Evolutionary conservation across 53 echinoderm and acorn worm genomes (phyloP).

Genomic region (Pentamera pediparva): DNA sequence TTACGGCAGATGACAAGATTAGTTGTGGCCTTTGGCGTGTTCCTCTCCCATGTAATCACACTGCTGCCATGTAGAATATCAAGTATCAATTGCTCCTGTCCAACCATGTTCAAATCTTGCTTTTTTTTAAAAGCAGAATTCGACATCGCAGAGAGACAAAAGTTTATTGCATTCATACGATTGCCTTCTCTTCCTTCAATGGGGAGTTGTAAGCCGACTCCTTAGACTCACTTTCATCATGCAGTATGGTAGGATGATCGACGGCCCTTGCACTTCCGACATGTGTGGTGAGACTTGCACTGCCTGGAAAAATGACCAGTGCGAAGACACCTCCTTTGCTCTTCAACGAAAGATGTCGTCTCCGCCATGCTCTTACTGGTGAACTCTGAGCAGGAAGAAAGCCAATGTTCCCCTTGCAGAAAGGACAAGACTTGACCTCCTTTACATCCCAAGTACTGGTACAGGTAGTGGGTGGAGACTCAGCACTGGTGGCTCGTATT

Average conservation of each 20-base stretch:
- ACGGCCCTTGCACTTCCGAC: conserved; percentile 42
- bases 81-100: conserved; percentile 41
- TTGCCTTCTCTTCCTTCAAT: neutral
- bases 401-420: conserved; percentile 38
- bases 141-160: conserved; percentile 15
- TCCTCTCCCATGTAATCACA: conserved; percentile 24
- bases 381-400: conserved; percentile 36
- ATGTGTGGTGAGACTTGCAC: conserved; percentile 31
- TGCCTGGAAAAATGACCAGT: conserved; percentile 51
- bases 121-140: conserved; percentile 15
- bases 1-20: too few relatives aligned
- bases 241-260: conserved; percentile 66
- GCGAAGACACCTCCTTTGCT: conserved; percentile 48
- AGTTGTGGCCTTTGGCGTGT: too few relatives aligned
- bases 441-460: neutral
- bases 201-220: neutral
- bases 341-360: conserved; percentile 2
- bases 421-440: conserved; percentile 19
- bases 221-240: conserved; percentile 20
- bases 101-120: conserved; percentile 21
- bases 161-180: neutral
- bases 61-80: conserved; percentile 51
- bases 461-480: conserved; percentile 15
- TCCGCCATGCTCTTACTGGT: too few relatives aligned
- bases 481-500: too few relatives aligned